These are phyloP conservation scores for Talpa occidentalis DNA, from an alignment of 2,113 vertebrate species.

Conservation along the genomic window DNA sequence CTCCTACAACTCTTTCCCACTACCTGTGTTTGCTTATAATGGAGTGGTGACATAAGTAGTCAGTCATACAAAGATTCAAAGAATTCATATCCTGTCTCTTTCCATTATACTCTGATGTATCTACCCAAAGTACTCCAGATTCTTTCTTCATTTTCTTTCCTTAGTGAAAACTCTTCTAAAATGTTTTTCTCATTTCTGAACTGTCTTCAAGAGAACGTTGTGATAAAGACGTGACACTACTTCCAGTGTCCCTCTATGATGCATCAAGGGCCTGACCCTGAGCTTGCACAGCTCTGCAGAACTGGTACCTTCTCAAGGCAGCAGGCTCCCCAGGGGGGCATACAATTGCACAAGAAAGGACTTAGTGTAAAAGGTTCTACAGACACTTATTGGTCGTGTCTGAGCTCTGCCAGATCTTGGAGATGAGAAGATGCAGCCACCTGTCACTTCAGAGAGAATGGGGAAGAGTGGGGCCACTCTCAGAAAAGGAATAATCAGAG, in stretches of 20 bases:
- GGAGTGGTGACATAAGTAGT: background rate
- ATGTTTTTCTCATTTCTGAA: constrained; percentile 2
- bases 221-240: background rate
- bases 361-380: constrained; percentile 21
- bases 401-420: background rate
- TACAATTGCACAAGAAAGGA: constrained; percentile 51
- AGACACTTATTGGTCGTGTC: constrained; percentile 47
- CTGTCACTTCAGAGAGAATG: background rate
- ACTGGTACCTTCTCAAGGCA: background rate
- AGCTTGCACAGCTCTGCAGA: background rate
- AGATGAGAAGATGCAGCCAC: constrained; percentile 34
- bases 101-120: background rate
- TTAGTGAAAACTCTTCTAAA: background rate
- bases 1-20: background rate
- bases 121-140: background rate
- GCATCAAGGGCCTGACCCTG: background rate
- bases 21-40: background rate
- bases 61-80: background rate
- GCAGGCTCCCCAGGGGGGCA: background rate
- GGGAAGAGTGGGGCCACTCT: background rate
- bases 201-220: background rate
- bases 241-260: background rate
- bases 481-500: background rate
- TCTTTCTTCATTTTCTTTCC: constrained; percentile 19
- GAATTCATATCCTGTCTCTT: background rate